A percentile compares a stretch with the other conserved stretches of the same genome.
These are phyloP conservation scores for Atractosteus spatula DNA, from an alignment of 2,113 vertebrate genomes.

Conservation along the genomic window DNA sequence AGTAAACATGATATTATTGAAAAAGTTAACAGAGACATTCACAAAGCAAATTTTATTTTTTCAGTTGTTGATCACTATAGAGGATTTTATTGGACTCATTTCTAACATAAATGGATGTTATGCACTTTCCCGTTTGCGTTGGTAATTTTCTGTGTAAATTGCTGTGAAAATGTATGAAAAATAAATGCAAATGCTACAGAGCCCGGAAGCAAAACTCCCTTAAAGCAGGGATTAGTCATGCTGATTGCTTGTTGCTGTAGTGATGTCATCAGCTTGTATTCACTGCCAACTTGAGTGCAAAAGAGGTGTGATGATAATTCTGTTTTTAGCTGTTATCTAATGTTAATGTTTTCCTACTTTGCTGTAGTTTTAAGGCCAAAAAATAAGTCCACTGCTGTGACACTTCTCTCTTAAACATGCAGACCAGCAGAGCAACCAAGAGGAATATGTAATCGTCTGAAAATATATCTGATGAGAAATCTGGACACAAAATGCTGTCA, in stretches of 20 bases:
- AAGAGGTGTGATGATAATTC: constrained; percentile 17
- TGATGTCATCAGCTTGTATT: constrained; percentile 12
- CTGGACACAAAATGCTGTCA: neutral
- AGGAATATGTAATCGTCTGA: neutral
- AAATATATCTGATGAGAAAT: neutral
- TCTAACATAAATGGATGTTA: too few species aligned
- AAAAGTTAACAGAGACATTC: too few species aligned
- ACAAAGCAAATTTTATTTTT: too few species aligned
- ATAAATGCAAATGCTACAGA: constrained; percentile 5
- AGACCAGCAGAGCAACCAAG: too few species aligned
- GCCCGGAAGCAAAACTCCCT: constrained; percentile 13
- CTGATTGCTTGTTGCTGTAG: constrained; percentile 20
- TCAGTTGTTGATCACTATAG: too few species aligned
- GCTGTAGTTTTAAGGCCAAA: neutral
- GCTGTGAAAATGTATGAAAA: constrained; percentile 22
- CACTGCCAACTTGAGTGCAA: neutral
- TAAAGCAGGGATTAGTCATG: constrained; percentile 27
- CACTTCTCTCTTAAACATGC: neutral
- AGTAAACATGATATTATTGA: too few species aligned
- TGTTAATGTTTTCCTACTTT: neutral
- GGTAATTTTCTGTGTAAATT: neutral
- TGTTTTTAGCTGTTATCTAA: constrained; percentile 17
- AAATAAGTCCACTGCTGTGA: neutral
- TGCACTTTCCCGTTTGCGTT: neutral
- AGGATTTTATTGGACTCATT: too few species aligned